phyloP scores from a whole-genome alignment of 2,113 vertebrate genomes.

The Calypte anna region DNA sequence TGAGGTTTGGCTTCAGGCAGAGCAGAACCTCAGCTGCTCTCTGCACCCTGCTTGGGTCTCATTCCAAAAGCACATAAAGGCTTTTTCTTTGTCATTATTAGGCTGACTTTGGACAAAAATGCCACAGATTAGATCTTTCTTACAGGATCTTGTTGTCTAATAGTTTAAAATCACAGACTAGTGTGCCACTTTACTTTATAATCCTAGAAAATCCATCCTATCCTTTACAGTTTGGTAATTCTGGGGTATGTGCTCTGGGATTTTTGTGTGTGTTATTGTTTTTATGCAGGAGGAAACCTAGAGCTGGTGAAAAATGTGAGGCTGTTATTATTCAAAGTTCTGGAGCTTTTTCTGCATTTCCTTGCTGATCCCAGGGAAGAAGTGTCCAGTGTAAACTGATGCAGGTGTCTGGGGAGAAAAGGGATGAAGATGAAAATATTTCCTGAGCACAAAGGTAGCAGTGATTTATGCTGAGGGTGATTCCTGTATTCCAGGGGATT shows the following conservation, averaged over 20 bases:
- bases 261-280: fast-evolving
- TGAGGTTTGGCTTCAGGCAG: fast-evolving
- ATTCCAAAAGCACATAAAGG: neutral
- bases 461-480: neutral
- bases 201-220: neutral
- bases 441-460: neutral
- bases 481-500: neutral
- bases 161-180: neutral
- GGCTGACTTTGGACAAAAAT: neutral
- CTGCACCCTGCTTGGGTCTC: fast-evolving
- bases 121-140: neutral
- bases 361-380: neutral
- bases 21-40: neutral
- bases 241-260: neutral
- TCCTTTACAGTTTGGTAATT: neutral
- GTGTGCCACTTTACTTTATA: neutral
- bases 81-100: neutral
- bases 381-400: neutral
- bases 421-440: neutral
- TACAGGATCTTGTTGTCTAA: neutral
- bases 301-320: neutral
- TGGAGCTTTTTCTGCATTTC: neutral
- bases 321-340: neutral
- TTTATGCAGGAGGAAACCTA: neutral
- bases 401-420: neutral